Conservation (phyloP, 2,797 vertebrate species). For the Prunella strophiata region DNA sequence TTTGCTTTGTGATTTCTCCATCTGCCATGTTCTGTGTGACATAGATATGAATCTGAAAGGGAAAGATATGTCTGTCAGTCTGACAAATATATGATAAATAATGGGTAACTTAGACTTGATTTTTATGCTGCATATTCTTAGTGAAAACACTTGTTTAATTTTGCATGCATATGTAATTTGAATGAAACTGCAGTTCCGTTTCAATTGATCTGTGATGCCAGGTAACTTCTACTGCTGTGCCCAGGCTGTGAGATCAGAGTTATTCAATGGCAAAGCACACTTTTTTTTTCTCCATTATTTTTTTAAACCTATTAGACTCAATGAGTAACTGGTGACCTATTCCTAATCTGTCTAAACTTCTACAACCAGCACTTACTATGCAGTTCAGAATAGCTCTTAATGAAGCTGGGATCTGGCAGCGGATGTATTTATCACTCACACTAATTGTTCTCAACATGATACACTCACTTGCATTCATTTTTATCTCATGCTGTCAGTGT, state of each 20-base stretch:
- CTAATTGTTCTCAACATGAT: slow-evolving; percentile 2
- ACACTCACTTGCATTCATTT: not conserved
- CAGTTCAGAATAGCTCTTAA: not conserved
- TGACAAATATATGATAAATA: slow-evolving; percentile 16
- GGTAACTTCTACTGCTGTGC: not conserved
- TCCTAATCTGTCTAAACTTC: not conserved
- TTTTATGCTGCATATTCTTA: slow-evolving; percentile 13
- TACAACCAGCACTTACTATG: slow-evolving; percentile 24
- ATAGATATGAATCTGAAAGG: not conserved
- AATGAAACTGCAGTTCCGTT: not conserved
- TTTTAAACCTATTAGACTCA: not conserved
- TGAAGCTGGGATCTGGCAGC: not conserved
- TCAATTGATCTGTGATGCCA: not conserved
- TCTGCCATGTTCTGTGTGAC: not conserved
- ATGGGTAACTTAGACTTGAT: not conserved
- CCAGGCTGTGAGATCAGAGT: not conserved
- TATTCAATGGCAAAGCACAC: not conserved
- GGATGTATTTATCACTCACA: not conserved
- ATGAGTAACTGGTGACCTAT: slow-evolving; percentile 9
- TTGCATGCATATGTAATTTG: not conserved
- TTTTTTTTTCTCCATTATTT: not conserved
- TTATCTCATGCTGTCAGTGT: not conserved
- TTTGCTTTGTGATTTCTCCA: not conserved
- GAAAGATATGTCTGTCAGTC: not conserved
- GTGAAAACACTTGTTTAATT: slow-evolving; percentile 19